Percentiles rank a stretch among this genome's conserved stretches.
These are phyloP conservation scores for Aphelinus atriplicis DNA, from an alignment of 1,140 invertebrate species.

Conservation along the genomic window DNA sequence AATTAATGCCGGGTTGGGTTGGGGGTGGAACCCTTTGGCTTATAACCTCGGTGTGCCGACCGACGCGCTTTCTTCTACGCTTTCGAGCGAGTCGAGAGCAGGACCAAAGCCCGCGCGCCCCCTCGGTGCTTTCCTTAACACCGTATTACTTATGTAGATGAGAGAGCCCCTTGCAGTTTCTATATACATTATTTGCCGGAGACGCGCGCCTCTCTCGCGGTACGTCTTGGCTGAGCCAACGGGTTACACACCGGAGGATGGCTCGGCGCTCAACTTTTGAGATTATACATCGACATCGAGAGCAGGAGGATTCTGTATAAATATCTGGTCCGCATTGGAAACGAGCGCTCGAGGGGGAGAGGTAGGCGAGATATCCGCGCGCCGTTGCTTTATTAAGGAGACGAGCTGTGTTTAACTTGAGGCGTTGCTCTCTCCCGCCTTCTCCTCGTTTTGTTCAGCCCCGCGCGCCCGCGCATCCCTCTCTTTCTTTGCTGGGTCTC, in stretches of 20 bases:
- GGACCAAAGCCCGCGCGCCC: constrained; percentile 39
- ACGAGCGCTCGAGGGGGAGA: constrained; percentile 20
- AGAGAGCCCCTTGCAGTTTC: constrained; percentile 58
- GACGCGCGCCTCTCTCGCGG: constrained; percentile 41
- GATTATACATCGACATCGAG: constrained; percentile 48
- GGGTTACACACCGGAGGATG: constrained; percentile 49
- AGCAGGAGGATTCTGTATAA: constrained; percentile 45
- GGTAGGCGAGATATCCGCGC: constrained; percentile 4
- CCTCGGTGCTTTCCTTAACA: constrained; percentile 63
- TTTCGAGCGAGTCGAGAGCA: constrained; percentile 46
- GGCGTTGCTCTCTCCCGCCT: constrained; percentile 26
- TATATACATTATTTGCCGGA: constrained; percentile 64
- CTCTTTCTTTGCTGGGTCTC: constrained; percentile 3
- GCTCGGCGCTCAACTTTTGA: constrained; percentile 62
- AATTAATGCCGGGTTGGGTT: constrained; percentile 54
- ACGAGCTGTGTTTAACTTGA: constrained; percentile 39
- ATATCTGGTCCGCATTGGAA: constrained; percentile 43
- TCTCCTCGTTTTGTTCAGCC: not conserved
- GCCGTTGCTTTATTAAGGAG: constrained; percentile 34
- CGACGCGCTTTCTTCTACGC: constrained; percentile 47
- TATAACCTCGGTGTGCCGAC: constrained; percentile 38
- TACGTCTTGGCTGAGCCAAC: constrained; percentile 11
- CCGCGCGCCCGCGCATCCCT: not conserved
- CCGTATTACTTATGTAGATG: constrained; percentile 67
- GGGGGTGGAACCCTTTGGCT: constrained; percentile 56